These are phyloP conservation scores for Crenuchus spilurus DNA, from an alignment of 2,797 vertebrate species.

Conservation along the genomic window DNA sequence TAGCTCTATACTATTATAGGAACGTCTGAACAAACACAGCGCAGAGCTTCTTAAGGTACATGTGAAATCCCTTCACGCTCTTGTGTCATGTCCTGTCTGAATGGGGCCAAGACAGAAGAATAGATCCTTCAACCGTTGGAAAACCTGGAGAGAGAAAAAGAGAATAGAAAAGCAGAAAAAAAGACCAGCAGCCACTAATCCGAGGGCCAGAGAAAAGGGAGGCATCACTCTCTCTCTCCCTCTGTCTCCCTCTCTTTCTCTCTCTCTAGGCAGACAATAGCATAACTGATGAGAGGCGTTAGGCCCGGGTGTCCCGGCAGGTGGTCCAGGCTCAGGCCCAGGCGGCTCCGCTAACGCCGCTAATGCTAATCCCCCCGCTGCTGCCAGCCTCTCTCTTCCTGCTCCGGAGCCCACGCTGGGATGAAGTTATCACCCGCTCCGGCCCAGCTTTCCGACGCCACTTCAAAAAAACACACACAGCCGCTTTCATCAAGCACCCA, in stretches of 20 bases:
- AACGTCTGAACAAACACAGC: slow-evolving; percentile 19
- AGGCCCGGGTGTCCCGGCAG: slow-evolving; percentile 83
- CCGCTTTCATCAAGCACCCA: slow-evolving; percentile 84
- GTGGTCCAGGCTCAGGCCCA: slow-evolving; percentile 66
- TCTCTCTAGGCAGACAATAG: slow-evolving; percentile 81
- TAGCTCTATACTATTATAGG: neutral
- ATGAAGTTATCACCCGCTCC: slow-evolving; percentile 94
- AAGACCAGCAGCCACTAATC: slow-evolving; percentile 25
- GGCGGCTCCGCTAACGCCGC: slow-evolving; percentile 15
- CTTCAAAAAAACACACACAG: slow-evolving; percentile 81
- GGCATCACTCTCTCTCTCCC: slow-evolving; percentile 43
- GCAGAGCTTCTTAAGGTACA: slow-evolving; percentile 7
- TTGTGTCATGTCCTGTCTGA: slow-evolving; percentile 21
- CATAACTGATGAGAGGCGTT: slow-evolving; percentile 89
- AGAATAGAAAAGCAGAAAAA: slow-evolving; percentile 40
- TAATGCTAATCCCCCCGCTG: slow-evolving; percentile 81
- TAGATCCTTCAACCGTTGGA: slow-evolving; percentile 2
- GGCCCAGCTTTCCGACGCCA: slow-evolving; percentile 85
- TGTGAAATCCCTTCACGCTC: slow-evolving; percentile 15
- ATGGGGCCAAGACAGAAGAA: neutral
- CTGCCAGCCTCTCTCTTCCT: slow-evolving; percentile 80
- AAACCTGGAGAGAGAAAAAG: neutral
- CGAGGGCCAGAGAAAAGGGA: slow-evolving; percentile 27
- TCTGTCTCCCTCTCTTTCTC: slow-evolving; percentile 17
- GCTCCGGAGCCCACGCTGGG: slow-evolving; percentile 88